Evolutionary conservation across 2,113 vertebrate genomes (phyloP).

Genomic region (Genyomyrus donnyi): DNA sequence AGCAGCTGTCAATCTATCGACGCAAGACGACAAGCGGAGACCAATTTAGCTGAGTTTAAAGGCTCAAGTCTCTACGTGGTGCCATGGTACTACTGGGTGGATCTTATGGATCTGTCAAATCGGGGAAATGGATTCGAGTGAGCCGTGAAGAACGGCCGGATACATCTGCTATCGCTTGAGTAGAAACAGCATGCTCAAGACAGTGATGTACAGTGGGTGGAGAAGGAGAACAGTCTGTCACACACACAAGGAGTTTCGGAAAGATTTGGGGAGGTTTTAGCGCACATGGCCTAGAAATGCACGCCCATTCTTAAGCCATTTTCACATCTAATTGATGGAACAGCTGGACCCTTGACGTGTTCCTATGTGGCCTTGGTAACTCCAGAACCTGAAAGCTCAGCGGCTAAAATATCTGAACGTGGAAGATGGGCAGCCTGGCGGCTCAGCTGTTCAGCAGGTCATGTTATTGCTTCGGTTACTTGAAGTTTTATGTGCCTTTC

Average conservation of each 20-base stretch:
- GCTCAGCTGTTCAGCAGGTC: background rate
- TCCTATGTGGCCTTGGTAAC: background rate
- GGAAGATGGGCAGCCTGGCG: background rate
- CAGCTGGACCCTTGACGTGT: background rate
- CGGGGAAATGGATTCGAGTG: background rate
- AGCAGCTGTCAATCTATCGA: background rate
- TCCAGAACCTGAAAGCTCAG: background rate
- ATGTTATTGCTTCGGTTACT: background rate
- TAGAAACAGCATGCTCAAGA: constrained; percentile 4
- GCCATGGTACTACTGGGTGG: background rate
- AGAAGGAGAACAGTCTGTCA: background rate
- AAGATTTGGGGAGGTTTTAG: background rate
- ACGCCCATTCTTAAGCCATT: background rate
- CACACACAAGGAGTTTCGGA: background rate
- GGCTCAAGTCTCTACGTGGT: background rate
- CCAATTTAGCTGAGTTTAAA: background rate
- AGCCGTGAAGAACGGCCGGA: background rate
- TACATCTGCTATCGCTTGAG: constrained; percentile 3
- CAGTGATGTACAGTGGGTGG: background rate
- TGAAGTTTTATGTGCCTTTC: background rate
- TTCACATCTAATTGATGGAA: background rate
- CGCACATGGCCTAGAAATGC: background rate
- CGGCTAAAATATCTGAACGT: background rate
- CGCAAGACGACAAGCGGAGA: background rate
- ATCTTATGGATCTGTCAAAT: constrained; percentile 1